Conservation (phyloP, 2,113 vertebrate genomes). For the Pycnonotus jocosus region DNA sequence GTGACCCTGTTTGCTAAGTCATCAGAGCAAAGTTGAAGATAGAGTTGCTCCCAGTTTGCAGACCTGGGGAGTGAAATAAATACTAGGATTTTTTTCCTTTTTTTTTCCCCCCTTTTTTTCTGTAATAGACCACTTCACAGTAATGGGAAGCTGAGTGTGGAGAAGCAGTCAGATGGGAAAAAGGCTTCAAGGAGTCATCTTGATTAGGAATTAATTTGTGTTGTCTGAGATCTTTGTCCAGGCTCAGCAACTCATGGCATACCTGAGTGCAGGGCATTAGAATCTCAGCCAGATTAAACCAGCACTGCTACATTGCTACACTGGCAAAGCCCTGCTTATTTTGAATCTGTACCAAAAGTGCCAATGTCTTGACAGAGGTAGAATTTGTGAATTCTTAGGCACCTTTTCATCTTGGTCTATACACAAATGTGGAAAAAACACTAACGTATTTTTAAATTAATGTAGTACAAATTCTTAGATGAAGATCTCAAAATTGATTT, state of each 20-base stretch:
- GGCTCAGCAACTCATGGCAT: background rate
- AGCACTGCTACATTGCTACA: background rate
- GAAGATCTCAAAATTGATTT: background rate
- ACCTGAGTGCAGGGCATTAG: background rate
- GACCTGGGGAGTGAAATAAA: background rate
- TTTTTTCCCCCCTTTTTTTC: no score
- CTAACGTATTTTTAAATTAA: background rate
- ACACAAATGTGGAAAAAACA: background rate
- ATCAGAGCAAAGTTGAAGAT: background rate
- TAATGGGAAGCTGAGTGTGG: background rate
- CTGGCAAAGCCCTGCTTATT: background rate
- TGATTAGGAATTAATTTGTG: background rate
- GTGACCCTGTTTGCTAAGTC: fast-evolving
- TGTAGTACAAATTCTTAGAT: background rate
- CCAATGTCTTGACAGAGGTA: background rate
- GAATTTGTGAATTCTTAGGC: background rate
- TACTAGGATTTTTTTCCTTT: background rate
- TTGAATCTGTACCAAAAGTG: background rate
- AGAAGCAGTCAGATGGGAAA: background rate
- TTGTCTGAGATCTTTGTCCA: background rate
- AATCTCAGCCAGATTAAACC: background rate
- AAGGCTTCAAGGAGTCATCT: background rate
- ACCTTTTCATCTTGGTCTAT: background rate
- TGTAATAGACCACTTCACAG: background rate
- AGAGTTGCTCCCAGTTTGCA: background rate